These are phyloP conservation scores for Spheniscus humboldti DNA, from an alignment of 2,797 vertebrate genomes.

Conservation along the genomic window DNA sequence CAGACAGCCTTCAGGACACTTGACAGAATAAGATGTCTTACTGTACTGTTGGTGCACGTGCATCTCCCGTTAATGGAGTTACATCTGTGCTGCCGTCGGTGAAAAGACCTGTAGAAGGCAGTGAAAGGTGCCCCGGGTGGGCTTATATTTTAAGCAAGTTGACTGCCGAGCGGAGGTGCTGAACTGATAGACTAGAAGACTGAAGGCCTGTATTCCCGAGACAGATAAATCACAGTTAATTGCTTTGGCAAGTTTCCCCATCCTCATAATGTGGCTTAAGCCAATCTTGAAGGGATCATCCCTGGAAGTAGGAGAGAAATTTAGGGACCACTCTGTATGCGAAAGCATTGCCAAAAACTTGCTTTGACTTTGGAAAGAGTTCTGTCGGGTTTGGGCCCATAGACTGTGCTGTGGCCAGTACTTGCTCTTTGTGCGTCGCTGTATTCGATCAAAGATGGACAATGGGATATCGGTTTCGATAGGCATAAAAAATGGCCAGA, in stretches of 20 bases:
- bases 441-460: neutral
- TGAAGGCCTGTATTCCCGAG: neutral
- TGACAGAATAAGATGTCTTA: neutral
- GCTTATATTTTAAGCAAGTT: neutral
- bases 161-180: neutral
- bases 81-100: neutral
- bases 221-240: neutral
- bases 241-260: neutral
- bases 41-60: neutral
- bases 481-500: neutral
- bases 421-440: neutral
- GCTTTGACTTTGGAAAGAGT: neutral
- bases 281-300: neutral
- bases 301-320: neutral
- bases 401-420: neutral
- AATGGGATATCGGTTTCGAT: accelerated
- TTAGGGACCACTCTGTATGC: neutral
- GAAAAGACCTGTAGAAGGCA: neutral
- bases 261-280: neutral
- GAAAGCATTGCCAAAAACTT: neutral
- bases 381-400: neutral
- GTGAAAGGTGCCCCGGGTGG: neutral
- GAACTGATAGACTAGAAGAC: neutral
- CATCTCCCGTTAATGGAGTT: neutral
- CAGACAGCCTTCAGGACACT: neutral